These are phyloP conservation scores for Phyllostomus discolor DNA, from an alignment of 2,113 vertebrate species.

Conservation along the genomic window DNA sequence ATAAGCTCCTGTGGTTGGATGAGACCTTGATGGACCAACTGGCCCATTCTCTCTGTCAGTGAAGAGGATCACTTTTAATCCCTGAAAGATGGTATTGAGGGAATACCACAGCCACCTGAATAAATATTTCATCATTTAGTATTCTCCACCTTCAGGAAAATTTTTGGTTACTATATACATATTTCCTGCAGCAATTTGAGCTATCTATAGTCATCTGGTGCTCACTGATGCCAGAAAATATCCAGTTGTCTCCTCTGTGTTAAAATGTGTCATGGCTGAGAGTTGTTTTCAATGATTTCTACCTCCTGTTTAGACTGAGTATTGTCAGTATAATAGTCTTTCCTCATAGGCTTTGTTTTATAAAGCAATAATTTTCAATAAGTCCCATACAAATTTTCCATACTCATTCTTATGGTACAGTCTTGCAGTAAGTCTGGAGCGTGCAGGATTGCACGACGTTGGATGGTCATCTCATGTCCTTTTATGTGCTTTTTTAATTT, in stretches of 20 bases:
- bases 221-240: background rate
- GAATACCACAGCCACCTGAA: background rate
- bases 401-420: background rate
- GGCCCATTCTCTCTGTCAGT: background rate
- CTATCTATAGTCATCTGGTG: background rate
- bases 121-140: constrained; percentile 12
- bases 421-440: background rate
- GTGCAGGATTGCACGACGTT: background rate
- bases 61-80: background rate
- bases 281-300: background rate
- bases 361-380: background rate
- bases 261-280: background rate
- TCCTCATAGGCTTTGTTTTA: background rate
- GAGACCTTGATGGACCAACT: background rate
- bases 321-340: background rate
- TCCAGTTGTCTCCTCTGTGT: background rate
- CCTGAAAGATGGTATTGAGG: background rate
- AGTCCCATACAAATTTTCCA: background rate
- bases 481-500: background rate
- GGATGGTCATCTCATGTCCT: background rate
- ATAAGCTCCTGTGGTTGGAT: background rate
- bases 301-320: background rate
- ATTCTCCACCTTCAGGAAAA: background rate
- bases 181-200: background rate
- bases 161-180: background rate